phyloP scores from a whole-genome alignment of 2,888 invertebrate species.

The Atrina japonica region DNA sequence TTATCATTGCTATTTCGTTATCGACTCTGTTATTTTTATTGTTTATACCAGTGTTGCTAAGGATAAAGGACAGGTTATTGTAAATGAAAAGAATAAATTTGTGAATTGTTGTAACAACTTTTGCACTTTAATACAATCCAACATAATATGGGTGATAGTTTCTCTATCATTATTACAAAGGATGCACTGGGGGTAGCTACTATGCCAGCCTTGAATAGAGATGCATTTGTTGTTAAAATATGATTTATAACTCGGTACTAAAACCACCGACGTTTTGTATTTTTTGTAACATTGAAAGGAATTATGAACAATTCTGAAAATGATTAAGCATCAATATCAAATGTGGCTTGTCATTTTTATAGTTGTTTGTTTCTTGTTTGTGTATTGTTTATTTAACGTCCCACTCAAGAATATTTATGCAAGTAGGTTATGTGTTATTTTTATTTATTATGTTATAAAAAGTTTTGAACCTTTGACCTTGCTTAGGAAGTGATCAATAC shows the following conservation, averaged over 20 bases:
- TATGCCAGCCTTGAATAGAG: neutral
- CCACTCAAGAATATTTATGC: too few species aligned
- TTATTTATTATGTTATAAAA: constrained; percentile 1
- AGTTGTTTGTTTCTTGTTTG: too few species aligned
- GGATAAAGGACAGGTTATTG: too few species aligned
- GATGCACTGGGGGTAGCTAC: neutral
- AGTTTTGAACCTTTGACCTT: constrained; percentile 3
- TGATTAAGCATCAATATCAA: neutral
- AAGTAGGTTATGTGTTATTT: neutral
- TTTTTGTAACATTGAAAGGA: constrained; percentile 3
- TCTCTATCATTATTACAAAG: neutral
- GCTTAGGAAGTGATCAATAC: neutral
- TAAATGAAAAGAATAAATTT: too few species aligned
- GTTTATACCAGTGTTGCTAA: too few species aligned
- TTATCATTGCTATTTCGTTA: too few species aligned
- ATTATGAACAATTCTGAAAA: neutral
- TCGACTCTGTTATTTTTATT: too few species aligned
- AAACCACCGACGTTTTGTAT: constrained; percentile 1
- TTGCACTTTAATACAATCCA: too few species aligned
- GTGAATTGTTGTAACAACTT: too few species aligned
- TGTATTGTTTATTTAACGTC: too few species aligned
- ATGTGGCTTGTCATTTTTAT: neutral
- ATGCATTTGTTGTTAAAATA: constrained; percentile 1
- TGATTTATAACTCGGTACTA: neutral
- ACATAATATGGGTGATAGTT: too few species aligned